These are phyloP conservation scores for Drosophila vallismaia DNA, from an alignment of 2,888 invertebrate species.

Conservation along the genomic window DNA sequence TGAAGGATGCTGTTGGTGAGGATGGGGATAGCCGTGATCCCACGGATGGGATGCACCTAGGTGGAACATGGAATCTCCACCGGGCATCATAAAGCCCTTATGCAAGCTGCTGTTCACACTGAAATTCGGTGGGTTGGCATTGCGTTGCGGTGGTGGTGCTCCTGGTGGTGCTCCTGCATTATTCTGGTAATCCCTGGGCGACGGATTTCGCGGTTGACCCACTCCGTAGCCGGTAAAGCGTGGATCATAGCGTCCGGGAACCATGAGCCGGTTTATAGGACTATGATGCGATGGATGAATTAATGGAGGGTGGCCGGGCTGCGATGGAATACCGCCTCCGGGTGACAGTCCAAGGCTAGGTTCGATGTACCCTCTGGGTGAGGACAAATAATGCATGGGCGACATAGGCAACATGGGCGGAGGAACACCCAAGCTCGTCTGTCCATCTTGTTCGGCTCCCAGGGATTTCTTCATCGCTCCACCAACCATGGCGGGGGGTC, in stretches of 20 bases:
- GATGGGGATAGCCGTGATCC: conserved; percentile 56
- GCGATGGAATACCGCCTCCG: conserved; percentile 46
- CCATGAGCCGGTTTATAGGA: conserved; percentile 56
- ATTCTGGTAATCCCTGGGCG: conserved; percentile 46
- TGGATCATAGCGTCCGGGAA: conserved; percentile 57
- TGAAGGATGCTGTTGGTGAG: conserved; percentile 49
- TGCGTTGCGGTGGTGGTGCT: conserved; percentile 43
- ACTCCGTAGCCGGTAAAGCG: conserved; percentile 56
- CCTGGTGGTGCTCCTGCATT: conserved; percentile 39
- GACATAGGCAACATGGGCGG: conserved; percentile 61
- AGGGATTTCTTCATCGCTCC: conserved; percentile 37
- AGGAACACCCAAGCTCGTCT: conserved; percentile 14
- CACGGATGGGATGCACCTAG: conserved; percentile 44
- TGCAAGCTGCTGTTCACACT: conserved; percentile 52
- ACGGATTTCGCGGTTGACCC: conserved; percentile 41
- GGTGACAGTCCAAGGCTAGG: conserved; percentile 49
- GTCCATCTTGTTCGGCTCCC: conserved; percentile 16
- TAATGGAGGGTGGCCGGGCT: conserved; percentile 51
- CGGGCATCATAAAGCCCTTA: conserved; percentile 57
- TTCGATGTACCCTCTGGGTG: conserved; percentile 54
- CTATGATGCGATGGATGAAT: conserved; percentile 57
- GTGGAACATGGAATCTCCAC: conserved; percentile 59
- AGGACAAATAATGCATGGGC: conserved; percentile 65
- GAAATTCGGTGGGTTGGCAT: conserved; percentile 77
- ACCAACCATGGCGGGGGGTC: conserved; percentile 54